These are phyloP conservation scores for Pachycephus smyrnensis DNA, from an alignment of 2,888 invertebrate genomes.

Conservation along the genomic window DNA sequence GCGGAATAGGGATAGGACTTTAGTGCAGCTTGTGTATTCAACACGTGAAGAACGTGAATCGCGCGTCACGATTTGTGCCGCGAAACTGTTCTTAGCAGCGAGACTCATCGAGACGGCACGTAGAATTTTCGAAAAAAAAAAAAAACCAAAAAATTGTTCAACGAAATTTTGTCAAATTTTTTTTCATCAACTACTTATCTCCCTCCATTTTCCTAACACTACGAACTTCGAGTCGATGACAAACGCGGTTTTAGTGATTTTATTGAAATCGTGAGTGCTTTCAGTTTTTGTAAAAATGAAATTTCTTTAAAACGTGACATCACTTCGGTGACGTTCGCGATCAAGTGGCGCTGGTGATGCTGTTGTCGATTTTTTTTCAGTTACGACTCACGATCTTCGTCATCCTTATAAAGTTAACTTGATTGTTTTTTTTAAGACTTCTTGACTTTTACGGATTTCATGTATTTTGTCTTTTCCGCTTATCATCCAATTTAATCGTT, in stretches of 20 bases:
- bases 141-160: no score
- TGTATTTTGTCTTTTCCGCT: background rate
- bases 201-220: no score
- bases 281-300: background rate
- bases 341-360: no score
- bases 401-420: background rate
- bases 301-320: background rate
- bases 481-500: background rate
- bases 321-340: no score
- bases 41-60: constrained; percentile 35
- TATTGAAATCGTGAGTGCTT: background rate
- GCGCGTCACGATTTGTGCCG: background rate
- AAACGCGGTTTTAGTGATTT: no score
- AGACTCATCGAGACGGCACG: background rate
- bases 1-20: constrained; percentile 26
- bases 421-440: background rate
- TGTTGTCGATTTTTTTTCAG: no score
- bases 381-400: background rate
- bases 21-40: constrained; percentile 47
- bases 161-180: background rate
- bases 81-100: background rate
- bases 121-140: background rate
- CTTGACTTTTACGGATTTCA: background rate
- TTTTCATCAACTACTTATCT: background rate
- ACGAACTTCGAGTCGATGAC: background rate